Evolutionary conservation across 2,113 vertebrate species (phyloP).

Genomic region (Cryptomyrus ogoouensis): DNA sequence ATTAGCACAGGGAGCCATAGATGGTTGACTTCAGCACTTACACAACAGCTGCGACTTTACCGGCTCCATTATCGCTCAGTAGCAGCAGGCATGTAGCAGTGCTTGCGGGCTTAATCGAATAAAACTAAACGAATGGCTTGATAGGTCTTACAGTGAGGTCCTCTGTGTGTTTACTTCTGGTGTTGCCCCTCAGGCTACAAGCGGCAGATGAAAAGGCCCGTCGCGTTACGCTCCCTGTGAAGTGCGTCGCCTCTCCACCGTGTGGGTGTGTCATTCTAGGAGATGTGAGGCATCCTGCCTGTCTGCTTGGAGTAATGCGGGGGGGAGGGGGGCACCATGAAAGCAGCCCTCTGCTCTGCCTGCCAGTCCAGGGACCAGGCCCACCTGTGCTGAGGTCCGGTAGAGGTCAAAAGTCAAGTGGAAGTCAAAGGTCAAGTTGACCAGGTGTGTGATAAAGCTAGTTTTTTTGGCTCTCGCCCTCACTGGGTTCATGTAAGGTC

Average conservation of each 20-base stretch:
- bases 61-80: constrained; percentile 32
- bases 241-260: neutral
- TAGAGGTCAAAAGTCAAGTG: neutral
- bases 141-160: neutral
- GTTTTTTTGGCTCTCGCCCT: neutral
- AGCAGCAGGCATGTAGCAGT: constrained; percentile 14
- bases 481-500: neutral
- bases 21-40: constrained; percentile 31
- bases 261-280: neutral
- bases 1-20: constrained; percentile 29
- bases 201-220: neutral
- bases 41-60: constrained; percentile 18
- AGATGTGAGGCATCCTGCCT: neutral
- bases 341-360: neutral
- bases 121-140: constrained; percentile 27
- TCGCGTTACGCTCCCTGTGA: neutral
- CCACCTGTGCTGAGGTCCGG: neutral
- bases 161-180: neutral
- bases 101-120: constrained; percentile 42
- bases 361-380: neutral
- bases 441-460: neutral
- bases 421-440: neutral
- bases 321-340: neutral
- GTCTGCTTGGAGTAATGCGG: neutral
- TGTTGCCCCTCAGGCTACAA: neutral